phyloP scores from a whole-genome alignment of 2,888 invertebrate genomes.

The Hypercompe scribonia region DNA sequence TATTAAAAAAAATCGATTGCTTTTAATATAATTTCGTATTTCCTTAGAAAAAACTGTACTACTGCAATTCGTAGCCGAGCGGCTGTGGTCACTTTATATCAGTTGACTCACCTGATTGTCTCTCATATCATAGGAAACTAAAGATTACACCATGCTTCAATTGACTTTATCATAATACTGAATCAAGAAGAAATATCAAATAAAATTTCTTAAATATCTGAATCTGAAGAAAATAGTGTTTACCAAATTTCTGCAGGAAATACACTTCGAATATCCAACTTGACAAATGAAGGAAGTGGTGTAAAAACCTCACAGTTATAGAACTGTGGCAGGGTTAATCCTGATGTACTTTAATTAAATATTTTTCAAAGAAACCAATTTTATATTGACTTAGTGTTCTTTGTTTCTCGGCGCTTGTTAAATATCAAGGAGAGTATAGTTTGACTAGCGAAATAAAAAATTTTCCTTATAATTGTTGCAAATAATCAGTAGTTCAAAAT shows the following conservation, averaged over 20 bases:
- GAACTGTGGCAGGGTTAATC: too few relatives aligned
- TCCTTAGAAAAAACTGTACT: not conserved
- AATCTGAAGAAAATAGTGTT: not conserved
- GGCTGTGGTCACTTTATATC: too few relatives aligned
- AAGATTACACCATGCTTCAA: not conserved
- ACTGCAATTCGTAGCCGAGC: too few relatives aligned
- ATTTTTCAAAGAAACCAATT: too few relatives aligned
- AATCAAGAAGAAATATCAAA: not conserved
- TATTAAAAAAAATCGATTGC: not conserved
- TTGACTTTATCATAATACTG: not conserved
- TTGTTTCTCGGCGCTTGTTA: not conserved
- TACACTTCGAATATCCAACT: too few relatives aligned
- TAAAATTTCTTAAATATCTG: not conserved
- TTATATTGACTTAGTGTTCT: too few relatives aligned
- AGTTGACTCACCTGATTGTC: too few relatives aligned
- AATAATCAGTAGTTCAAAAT: not conserved
- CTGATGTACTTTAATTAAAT: not conserved
- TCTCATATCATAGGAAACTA: not conserved
- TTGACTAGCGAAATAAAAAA: not conserved
- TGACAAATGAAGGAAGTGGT: too few relatives aligned
- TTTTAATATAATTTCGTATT: not conserved
- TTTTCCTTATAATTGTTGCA: not conserved
- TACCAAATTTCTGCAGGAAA: not conserved
- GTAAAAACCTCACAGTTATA: too few relatives aligned
- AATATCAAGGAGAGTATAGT: not conserved